A percentile compares a stretch with the other conserved stretches of the same genome.
phyloP scores from a whole-genome alignment of 2,113 vertebrate genomes.

The Nematolebias whitei region DNA sequence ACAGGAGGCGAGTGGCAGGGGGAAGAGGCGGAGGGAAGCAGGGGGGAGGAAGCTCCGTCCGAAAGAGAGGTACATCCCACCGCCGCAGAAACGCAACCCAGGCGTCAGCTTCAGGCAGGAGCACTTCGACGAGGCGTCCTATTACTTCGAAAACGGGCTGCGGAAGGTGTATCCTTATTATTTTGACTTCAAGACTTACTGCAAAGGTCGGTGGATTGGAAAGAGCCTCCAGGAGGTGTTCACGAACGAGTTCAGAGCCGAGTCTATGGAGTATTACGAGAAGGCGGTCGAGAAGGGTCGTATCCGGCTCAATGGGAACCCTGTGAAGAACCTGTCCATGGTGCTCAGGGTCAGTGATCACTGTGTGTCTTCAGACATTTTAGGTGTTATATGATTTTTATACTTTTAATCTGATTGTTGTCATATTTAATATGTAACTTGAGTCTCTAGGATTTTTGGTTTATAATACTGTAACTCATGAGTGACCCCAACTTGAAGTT shows the following conservation, averaged over 20 bases:
- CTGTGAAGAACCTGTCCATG: conserved; percentile 85
- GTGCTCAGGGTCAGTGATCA: conserved; percentile 85
- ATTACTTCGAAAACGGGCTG: conserved; percentile 91
- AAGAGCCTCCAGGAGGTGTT: conserved; percentile 90
- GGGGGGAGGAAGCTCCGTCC: conserved; percentile 68
- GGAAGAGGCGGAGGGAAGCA: conserved; percentile 68
- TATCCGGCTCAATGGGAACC: conserved; percentile 88
- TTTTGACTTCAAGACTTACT: conserved; percentile 93
- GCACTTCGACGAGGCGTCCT: conserved; percentile 91
- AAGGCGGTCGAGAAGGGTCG: conserved; percentile 85
- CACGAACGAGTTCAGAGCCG: conserved; percentile 87
- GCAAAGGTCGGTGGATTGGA: conserved; percentile 97
- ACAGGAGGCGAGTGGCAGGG: conserved; percentile 5
- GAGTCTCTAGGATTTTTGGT: too few relatives aligned
- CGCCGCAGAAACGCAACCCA: conserved; percentile 86
- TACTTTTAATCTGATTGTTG: too few relatives aligned
- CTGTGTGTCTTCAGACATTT: background rate
- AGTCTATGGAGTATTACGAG: conserved; percentile 87
- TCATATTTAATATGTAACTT: too few relatives aligned
- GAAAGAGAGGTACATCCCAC: conserved; percentile 87
- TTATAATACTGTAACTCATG: too few relatives aligned
- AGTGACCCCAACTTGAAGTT: too few relatives aligned
- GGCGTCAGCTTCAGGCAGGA: conserved; percentile 89
- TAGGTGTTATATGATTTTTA: too few relatives aligned
- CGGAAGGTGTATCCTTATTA: conserved; percentile 94